A percentile compares a stretch with the other conserved stretches of the same genome.
Evolutionary conservation across 2,113 vertebrate species (phyloP).

Genomic region (Trogon surrucura): DNA sequence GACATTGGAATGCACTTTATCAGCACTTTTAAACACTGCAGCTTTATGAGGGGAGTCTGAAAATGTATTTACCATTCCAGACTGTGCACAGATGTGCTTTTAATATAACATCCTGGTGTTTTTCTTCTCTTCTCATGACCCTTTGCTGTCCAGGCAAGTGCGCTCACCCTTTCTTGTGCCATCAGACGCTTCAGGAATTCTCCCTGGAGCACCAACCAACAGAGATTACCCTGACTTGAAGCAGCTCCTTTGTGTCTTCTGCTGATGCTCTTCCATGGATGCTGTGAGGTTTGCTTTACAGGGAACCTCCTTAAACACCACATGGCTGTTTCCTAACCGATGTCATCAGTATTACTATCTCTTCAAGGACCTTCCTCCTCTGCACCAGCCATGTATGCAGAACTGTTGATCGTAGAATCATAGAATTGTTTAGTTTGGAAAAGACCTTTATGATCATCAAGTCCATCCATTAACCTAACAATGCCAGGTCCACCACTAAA

Average conservation of each 20-base stretch:
- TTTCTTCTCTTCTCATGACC: constrained; percentile 72
- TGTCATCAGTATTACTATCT: neutral
- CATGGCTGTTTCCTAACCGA: neutral
- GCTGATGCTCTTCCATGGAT: neutral
- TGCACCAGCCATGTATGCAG: neutral
- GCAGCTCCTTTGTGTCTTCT: neutral
- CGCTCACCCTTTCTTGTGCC: neutral
- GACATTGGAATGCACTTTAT: constrained; percentile 74
- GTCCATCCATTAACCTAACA: no score
- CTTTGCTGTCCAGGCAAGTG: constrained; percentile 48
- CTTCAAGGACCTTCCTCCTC: neutral
- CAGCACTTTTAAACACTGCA: constrained; percentile 76
- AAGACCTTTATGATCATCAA: no score
- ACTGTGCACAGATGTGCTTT: constrained; percentile 76
- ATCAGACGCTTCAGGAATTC: constrained; percentile 35
- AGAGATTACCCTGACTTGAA: neutral
- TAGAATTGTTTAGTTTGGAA: no score
- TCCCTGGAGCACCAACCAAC: neutral
- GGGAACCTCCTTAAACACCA: neutral
- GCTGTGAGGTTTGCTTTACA: neutral
- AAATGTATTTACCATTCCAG: constrained; percentile 73
- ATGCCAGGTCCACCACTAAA: no score
- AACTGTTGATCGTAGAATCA: neutral
- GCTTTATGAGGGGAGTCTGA: constrained; percentile 76
- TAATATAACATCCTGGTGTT: constrained; percentile 69